phyloP scores from a whole-genome alignment of 2,113 vertebrate genomes.

The Opisthocomus hoazin region DNA sequence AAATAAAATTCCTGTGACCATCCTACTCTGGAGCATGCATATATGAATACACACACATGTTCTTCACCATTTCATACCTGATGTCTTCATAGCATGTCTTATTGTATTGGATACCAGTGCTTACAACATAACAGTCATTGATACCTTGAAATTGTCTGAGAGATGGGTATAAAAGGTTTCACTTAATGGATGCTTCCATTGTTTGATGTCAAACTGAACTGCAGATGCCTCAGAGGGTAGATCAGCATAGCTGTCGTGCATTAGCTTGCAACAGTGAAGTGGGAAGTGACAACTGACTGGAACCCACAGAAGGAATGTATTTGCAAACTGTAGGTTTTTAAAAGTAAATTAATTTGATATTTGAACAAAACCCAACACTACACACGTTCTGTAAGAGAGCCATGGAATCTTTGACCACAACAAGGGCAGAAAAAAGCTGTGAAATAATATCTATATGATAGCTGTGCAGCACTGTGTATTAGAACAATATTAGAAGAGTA shows the following conservation, averaged over 20 bases:
- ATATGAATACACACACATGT: fast-evolving
- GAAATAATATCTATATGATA: not conserved
- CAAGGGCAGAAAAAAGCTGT: not conserved
- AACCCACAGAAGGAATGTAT: constrained; percentile 1
- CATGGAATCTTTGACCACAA: not conserved
- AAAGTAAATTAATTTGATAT: not conserved
- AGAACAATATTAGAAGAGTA: not conserved
- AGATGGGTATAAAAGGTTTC: not conserved
- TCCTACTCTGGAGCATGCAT: not conserved
- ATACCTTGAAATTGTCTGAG: not conserved
- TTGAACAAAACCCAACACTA: not conserved
- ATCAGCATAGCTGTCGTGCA: not conserved
- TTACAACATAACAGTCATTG: not conserved
- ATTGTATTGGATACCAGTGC: not conserved
- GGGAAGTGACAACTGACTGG: constrained; percentile 31
- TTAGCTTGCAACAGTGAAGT: not conserved
- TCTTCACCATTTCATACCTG: not conserved
- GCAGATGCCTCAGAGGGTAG: not conserved
- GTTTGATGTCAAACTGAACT: not conserved
- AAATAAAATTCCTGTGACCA: not conserved
- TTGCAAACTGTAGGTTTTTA: not conserved
- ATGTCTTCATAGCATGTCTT: not conserved
- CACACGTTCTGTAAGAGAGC: not conserved
- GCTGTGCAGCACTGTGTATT: not conserved
- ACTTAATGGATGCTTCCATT: not conserved